A percentile compares a stretch with the other conserved stretches of the same genome.
Evolutionary conservation across 2,888 invertebrate genomes (phyloP).

Genomic region (Limulus polyphemus): DNA sequence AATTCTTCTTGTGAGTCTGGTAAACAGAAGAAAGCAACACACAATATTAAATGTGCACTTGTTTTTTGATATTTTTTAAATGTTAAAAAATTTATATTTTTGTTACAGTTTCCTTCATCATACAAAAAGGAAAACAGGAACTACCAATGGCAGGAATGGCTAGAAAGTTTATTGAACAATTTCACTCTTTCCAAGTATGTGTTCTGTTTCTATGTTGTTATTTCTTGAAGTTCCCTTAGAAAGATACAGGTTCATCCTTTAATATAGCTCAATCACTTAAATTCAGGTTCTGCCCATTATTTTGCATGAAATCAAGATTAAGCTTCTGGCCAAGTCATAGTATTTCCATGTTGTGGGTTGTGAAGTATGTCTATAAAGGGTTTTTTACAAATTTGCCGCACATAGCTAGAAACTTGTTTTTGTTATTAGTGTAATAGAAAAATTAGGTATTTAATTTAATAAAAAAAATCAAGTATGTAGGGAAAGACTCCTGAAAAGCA

Average conservation of each 20-base stretch:
- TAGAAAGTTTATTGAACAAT: conserved; percentile 33
- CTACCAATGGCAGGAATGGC: conserved; percentile 34
- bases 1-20: conserved; percentile 46
- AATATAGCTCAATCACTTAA: not conserved
- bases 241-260: not conserved
- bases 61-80: conserved; percentile 6
- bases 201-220: not conserved
- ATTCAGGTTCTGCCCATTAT: not conserved
- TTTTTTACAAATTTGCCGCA: no score
- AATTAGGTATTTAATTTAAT: not conserved
- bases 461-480: not conserved
- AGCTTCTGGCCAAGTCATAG: no score
- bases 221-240: not conserved
- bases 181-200: conserved; percentile 34
- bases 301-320: no score
- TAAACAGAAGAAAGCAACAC: conserved; percentile 34
- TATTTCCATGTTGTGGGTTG: no score
- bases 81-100: no score
- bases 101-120: conserved; percentile 32
- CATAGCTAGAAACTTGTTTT: no score
- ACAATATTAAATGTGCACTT: not conserved
- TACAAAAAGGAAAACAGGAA: conserved; percentile 34
- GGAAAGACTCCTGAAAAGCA: no score
- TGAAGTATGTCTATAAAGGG: no score
- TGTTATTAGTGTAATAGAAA: not conserved